Percentiles rank a stretch among this genome's conserved stretches.
These are phyloP conservation scores for Achroia grisella DNA, from an alignment of 1,140 invertebrate genomes.

Conservation along the genomic window DNA sequence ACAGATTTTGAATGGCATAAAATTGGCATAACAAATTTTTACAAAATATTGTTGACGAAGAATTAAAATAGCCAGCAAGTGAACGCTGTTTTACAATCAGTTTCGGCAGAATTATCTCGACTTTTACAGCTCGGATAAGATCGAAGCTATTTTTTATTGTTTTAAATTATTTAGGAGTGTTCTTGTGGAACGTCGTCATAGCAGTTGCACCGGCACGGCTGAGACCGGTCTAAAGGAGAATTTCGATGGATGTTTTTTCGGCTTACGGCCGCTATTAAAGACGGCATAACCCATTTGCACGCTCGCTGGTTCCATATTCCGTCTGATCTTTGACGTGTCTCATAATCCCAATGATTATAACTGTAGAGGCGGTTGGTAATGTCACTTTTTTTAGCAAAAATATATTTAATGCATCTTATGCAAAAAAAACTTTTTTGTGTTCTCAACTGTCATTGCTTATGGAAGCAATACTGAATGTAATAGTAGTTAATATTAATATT, in stretches of 20 bases:
- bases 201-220: not conserved
- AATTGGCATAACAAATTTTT: conserved; percentile 26
- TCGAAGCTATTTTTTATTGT: too few species aligned
- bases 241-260: conserved; percentile 1
- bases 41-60: conserved; percentile 1
- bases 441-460: too few species aligned
- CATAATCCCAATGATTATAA: conserved; percentile 14
- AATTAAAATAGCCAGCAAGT: not conserved
- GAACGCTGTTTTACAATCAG: too few species aligned
- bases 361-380: too few species aligned
- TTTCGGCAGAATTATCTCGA: too few species aligned
- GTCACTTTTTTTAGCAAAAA: too few species aligned
- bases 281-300: conserved; percentile 29
- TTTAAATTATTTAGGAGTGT: conserved; percentile 1
- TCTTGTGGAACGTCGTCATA: not conserved
- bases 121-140: too few species aligned
- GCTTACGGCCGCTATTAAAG: conserved; percentile 24
- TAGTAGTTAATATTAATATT: too few species aligned
- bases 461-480: too few species aligned
- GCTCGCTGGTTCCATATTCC: conserved; percentile 25
- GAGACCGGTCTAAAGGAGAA: conserved; percentile 6
- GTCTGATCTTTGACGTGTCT: conserved; percentile 19
- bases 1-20: conserved; percentile 19
- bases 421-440: too few species aligned
- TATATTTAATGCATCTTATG: too few species aligned